These are phyloP conservation scores for Bufo bufo DNA, from an alignment of 2,113 vertebrate genomes.

Conservation along the genomic window DNA sequence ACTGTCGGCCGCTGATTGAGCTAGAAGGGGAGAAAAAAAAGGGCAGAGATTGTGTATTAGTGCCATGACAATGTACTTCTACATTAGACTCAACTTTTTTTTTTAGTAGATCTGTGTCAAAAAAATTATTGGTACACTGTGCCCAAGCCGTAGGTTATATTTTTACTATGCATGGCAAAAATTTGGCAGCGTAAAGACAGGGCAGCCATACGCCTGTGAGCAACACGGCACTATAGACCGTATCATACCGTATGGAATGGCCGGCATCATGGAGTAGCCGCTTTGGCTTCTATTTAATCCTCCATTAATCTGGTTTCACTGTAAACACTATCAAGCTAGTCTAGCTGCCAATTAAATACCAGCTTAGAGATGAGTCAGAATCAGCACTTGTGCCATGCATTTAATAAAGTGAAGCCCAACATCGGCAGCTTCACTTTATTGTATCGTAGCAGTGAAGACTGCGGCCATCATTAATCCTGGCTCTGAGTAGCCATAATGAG, in stretches of 20 bases:
- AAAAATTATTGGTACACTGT: neutral
- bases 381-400: neutral
- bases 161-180: too few relatives aligned
- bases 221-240: neutral
- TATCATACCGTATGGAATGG: neutral
- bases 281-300: neutral
- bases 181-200: too few relatives aligned
- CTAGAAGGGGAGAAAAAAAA: constrained; percentile 66
- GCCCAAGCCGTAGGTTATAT: neutral
- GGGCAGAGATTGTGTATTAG: neutral
- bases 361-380: too few relatives aligned
- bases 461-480: too few relatives aligned
- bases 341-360: neutral
- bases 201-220: neutral
- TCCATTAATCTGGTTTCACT: neutral
- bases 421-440: too few relatives aligned
- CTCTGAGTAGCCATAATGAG: neutral
- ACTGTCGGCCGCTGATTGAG: constrained; percentile 96
- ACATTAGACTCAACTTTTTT: neutral
- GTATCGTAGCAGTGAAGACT: too few relatives aligned
- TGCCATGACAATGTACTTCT: neutral
- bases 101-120: too few relatives aligned
- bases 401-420: neutral
- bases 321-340: neutral
- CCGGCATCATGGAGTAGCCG: neutral